These are phyloP conservation scores for Pristionchus entomophagus DNA, from an alignment of 2,888 invertebrate genomes.

Conservation along the genomic window DNA sequence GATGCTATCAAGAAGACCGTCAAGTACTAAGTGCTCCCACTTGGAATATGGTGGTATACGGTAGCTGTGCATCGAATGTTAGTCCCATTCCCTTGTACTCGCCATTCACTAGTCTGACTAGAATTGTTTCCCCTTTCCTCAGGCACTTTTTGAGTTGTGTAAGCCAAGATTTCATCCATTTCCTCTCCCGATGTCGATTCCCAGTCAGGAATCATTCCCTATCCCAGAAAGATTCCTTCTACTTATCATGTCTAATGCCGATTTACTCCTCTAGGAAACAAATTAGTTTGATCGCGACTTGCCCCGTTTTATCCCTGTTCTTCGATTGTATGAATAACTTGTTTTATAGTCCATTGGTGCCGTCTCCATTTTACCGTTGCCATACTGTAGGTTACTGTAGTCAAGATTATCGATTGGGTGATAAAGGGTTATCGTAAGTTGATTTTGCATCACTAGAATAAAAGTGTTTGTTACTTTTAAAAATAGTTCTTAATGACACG, in stretches of 20 bases:
- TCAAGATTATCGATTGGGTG: slow-evolving; percentile 4
- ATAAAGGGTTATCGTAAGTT: slow-evolving; percentile 8
- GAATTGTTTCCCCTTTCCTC: neutral
- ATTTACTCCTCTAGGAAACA: neutral
- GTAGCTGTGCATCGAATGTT: slow-evolving; percentile 3
- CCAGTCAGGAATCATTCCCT: neutral
- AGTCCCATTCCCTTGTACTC: neutral
- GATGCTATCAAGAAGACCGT: slow-evolving; percentile 86
- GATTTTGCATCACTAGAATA: no score
- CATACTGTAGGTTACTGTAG: slow-evolving; percentile 26
- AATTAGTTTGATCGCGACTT: neutral
- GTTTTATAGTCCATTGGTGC: slow-evolving; percentile 6
- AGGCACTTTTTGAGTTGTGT: slow-evolving; percentile 17
- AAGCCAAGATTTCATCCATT: neutral
- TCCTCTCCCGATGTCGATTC: neutral
- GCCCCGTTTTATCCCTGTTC: neutral
- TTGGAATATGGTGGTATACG: neutral
- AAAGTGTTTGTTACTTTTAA: no score
- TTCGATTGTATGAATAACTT: slow-evolving; percentile 27
- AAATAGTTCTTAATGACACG: no score
- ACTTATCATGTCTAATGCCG: slow-evolving; percentile 9
- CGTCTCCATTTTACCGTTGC: slow-evolving; percentile 13
- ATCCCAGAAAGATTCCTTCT: neutral
- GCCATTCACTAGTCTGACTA: neutral
- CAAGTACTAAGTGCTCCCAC: slow-evolving; percentile 80